Evolutionary conservation across 2,888 invertebrate species (phyloP), one percentile per base, ranked within the genome.

Genomic region (Siphonodentalium dalli): DNA sequence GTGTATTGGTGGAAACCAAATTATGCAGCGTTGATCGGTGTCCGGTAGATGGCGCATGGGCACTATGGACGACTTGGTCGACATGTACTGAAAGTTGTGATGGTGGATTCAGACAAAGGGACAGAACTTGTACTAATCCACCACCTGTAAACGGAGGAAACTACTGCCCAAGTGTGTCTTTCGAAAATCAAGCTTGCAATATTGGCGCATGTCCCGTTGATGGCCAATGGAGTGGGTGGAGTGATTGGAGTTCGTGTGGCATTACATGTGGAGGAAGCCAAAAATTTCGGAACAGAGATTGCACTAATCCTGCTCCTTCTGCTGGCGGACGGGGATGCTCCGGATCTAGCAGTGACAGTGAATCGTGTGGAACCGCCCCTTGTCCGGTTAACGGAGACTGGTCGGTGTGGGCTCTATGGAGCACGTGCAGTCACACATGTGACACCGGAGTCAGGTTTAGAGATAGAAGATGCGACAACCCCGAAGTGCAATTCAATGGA

Each of bases 331-430:
- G 27, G 2, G n/a, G 1, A 1, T 65, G 65, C 45, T 2, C 18
- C 7, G 65, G 61, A 11, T n/a, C 45, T 13, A 35, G 18, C 27
- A 34, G 41, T 2, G 49, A 58, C 23, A 52, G 48, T 31, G 31
- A 26, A 5, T 27, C 28, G 6, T 65, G 65, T 46, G 47, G 59
- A 23, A 46, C 54, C 4, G 46, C 53, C 11, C 27, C 20, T 4
- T 65, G 65, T 52, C 62, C 65, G 3, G 39, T 61, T 20, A 54
- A 61, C 37, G 64, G 64, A 9, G 43, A 50, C 18, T 64, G 61
- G 58, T 54, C 55, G 8, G 43, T 27, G 8, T 64, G 64, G 64
- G 34, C 47, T 4, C 23, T 38, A 9, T 64, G 35, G 40, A 21
- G 39, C 1, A 13, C n/a, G n/a, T 64, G 64, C 46, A 58, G 54